Evolutionary conservation across 2,113 vertebrate species (phyloP), one percentile per base, ranked within the genome.

Genomic region (Semicossyphus pulcher): DNA sequence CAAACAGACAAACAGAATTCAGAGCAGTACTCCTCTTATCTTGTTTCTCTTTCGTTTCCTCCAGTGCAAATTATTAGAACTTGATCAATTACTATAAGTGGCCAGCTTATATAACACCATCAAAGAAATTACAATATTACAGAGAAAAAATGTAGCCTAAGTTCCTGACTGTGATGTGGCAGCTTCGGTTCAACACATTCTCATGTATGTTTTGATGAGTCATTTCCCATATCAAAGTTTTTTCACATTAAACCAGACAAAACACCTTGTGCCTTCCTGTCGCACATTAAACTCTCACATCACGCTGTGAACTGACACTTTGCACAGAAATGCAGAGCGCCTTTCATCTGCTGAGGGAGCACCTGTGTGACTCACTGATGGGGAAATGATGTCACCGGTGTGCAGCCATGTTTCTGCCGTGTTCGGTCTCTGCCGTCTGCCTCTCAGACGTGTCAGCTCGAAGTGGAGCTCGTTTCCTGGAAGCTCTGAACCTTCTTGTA

Each of bases 311-410:
- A 4, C 29, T 23, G 31, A 44, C 36, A 2, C 44, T 71, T 70
- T 72, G 15, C 44, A 39, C 41, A 0, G n/a, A 54, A 60, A 49
- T 14, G 11, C 61, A 45, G 1, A 6, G 10, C 1, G 48, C 12
- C 45, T 76, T 72, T 73, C 57, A 58, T 76, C 59, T 74, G 52
- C 4, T 21, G 31, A 70, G 67, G 44, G 52, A 42, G 45, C 80
- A 78, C 86, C 80, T 75, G 72, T 41, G 39, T 72, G 80, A 70
- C 61, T 53, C 45, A 21, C 54, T 53, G 10, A 78, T 59, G 76
- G 34, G 84, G 73, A 92, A 90, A 65, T 90, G 80, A 91, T 81
- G 86, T 87, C 86, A 87, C 76, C 6, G 0, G 5, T 64, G 4
- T 39, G 51, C 32, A 67, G 86, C 52, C 37, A 32, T 66, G 25